Base-by-base conservation (phyloP, 2,888 invertebrate genomes). In the Drosophila subquinaria region DNA sequence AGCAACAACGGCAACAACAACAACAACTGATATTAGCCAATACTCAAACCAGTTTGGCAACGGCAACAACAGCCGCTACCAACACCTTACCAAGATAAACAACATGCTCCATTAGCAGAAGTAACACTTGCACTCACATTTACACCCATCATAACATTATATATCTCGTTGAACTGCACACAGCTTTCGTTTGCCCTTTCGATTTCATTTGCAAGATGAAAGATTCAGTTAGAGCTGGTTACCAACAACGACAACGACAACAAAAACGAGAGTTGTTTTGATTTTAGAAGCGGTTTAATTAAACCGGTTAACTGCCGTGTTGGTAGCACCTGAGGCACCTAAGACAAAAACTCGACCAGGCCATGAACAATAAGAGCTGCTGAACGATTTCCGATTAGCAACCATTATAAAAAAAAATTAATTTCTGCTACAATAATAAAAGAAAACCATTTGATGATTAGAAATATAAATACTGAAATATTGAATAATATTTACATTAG, bases 151-250 rank as follows among this genome's bases (percentile, higher is more conserved):
- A 27, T 27, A 27, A 1, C 5, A 4, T 23, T 4, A 23, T 20
- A 13, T 13, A 43, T n/a, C 15, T n/a, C 9, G 17, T 43, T 33
- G 8, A 55, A 11, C n/a, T 33, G 23, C 13, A 4, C 36, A 13
- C 27, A 11, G 64, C 79, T 84, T 85, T 88, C 84, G 71, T 74
- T 84, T 88, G 87, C 81, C 83, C 90, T 90, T 90, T 90, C 87
- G 71, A 61, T 90, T 88, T 87, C 78, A 66, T 73, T 79, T 68
- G 51, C 56, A 50, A 75, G 68, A 74, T 68, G 60, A 43, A 43
- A 61, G 52, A 66, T 51, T 53, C 43, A 55, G 23, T 38, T 60
- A 30, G 50, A 30, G 23, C 38, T 40, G 65, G 48, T 52, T 55
- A 15, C 20, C 50, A 56, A 36, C 42, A 38, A 9, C 38, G 3